phyloP scores from a whole-genome alignment of 2,113 vertebrate species.

The Laterallus jamaicensis region DNA sequence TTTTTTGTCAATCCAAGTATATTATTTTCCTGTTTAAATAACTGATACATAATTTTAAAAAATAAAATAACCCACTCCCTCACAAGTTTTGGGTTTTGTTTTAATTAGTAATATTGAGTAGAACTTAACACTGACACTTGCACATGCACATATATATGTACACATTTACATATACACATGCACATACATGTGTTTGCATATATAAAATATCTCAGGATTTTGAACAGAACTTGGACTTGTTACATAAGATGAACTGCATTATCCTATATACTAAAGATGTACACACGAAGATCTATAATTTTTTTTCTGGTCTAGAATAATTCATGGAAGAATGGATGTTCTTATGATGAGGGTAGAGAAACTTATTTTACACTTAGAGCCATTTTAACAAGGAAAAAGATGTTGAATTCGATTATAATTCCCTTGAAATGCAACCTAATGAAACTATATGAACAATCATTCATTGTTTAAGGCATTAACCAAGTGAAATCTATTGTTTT shows the following conservation, averaged over 20 bases:
- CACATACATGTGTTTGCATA: not conserved
- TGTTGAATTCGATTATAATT: not conserved
- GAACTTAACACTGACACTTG: not conserved
- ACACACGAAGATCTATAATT: not conserved
- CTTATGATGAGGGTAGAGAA: not conserved
- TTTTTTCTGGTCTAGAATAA: not conserved
- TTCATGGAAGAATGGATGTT: not conserved
- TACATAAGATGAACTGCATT: not conserved
- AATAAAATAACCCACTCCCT: accelerated
- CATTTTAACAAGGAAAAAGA: not conserved
- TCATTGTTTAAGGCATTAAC: not conserved
- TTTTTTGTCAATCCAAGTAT: not conserved
- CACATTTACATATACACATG: too few relatives aligned
- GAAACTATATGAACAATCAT: not conserved
- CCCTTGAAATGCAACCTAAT: not conserved
- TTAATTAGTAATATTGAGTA: not conserved
- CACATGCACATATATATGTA: not conserved
- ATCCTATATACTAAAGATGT: not conserved
- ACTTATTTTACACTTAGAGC: not conserved
- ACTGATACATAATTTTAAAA: too few relatives aligned
- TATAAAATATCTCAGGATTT: not conserved
- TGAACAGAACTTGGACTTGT: not conserved
- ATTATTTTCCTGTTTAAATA: not conserved
- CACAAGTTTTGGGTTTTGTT: not conserved
- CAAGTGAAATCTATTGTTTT: not conserved